These are phyloP conservation scores for Perodicticus potto DNA, from an alignment of 2,797 vertebrate genomes.

Conservation along the genomic window DNA sequence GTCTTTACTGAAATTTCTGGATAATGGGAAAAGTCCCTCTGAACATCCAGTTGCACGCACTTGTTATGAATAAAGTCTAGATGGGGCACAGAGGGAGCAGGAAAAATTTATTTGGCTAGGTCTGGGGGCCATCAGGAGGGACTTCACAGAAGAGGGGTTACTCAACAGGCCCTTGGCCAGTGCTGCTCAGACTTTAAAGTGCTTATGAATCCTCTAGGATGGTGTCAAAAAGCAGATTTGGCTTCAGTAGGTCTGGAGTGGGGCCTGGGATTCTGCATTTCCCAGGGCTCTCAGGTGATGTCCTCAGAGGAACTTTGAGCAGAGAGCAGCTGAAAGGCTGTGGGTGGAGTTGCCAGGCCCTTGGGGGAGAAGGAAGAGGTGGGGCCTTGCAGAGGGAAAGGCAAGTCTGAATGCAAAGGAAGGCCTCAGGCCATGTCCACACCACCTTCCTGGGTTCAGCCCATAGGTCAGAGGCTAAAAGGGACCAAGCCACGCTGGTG, in stretches of 20 bases:
- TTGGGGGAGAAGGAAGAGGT: not conserved
- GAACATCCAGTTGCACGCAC: not conserved
- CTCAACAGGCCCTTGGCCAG: not conserved
- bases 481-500: not conserved
- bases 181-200: not conserved
- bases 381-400: not conserved
- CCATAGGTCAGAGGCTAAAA: not conserved
- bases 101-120: not conserved
- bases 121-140: not conserved
- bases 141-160: not conserved
- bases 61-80: not conserved
- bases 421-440: not conserved
- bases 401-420: not conserved
- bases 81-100: not conserved
- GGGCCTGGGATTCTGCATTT: not conserved
- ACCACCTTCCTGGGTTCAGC: not conserved
- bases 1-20: not conserved
- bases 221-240: not conserved
- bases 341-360: not conserved
- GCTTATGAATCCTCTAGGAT: not conserved
- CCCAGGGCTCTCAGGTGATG: not conserved
- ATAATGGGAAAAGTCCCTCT: constrained; percentile 3
- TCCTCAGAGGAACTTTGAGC: not conserved
- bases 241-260: not conserved
- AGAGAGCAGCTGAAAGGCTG: not conserved